Base-by-base conservation (phyloP, 2,797 vertebrate species). In the Phoeniculus purpureus region DNA sequence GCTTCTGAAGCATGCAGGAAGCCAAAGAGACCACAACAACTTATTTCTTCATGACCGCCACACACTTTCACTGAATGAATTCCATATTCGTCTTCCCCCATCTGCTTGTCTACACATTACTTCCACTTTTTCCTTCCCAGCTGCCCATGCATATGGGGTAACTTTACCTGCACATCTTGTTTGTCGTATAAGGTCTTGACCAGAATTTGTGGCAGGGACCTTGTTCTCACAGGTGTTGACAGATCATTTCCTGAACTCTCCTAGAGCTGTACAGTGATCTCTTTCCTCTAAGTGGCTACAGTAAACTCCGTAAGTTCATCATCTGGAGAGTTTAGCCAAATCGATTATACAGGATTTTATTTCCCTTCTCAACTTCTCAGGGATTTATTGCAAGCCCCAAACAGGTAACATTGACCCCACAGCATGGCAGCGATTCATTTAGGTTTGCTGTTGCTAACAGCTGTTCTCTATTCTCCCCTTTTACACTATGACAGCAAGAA, bases 381-480 rank as follows among this genome's bases (percentile, higher is more conserved):
- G 40, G 72, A 51, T 31, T 48, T 37, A n/a, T n/a, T 50, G 32
- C 37, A 62, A 89, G 71, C 48, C 31, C 58, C 56, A 60, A 43
- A 47, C 7, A 68, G 34, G 58, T 8, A 18, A 16, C 40, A 86
- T 6, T 86, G 92, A 83, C 37, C 86, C 77, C 47, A 59, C 23
- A 54, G 76, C 67, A 81, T 10, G 12, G 76, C 88, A 93, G 89
- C 64, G 80, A 90, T 89, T 93, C 85, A 91, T 91, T 94, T 77
- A 71, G 23, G 55, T 70, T 80, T 95, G 83, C 81, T 91, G 81
- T 64, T 89, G 62, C 86, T 93, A 87, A 80, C 52, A 85, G 79
- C 4, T 2, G 76, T 50, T 84, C 89, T 95, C 71, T 84, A 3
- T 81, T 90, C 80, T 66, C 45, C 55, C 55, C n/a, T 80, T 89